Evolutionary conservation across 2,888 invertebrate genomes (phyloP).

Genomic region (Hemaris fuciformis): DNA sequence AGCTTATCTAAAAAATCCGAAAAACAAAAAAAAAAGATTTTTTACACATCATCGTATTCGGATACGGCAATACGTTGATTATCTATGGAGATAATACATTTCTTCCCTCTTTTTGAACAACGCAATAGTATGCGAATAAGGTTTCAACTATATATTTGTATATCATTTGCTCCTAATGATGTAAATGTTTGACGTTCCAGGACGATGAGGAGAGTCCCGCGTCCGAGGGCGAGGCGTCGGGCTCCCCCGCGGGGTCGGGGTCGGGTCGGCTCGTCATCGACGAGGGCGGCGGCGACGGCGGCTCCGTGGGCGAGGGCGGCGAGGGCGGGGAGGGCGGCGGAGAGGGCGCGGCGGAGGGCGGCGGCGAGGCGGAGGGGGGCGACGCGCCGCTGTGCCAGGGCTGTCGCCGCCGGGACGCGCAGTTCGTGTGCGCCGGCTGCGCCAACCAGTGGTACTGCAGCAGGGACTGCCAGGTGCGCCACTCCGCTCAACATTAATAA

Average conservation of each 20-base stretch:
- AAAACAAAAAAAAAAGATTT: no score
- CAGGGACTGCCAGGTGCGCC: constrained; percentile 94
- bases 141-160: no score
- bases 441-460: constrained; percentile 98
- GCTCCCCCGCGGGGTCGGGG: constrained; percentile 48
- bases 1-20: no score
- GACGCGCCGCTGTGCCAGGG: constrained; percentile 91
- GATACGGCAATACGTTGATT: no score
- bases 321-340: constrained; percentile 76
- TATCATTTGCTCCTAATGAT: neutral
- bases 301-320: constrained; percentile 58
- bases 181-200: constrained; percentile 46
- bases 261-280: constrained; percentile 59
- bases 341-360: constrained; percentile 87
- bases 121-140: no score
- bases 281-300: constrained; percentile 59
- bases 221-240: constrained; percentile 69
- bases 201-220: constrained; percentile 84
- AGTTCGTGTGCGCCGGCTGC: constrained; percentile 94
- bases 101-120: no score
- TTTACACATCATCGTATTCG: no score
- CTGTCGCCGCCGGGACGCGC: constrained; percentile 89
- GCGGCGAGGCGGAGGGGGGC: constrained; percentile 64
- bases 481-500: no score
- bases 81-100: no score